Evolutionary conservation across 2,113 vertebrate species (phyloP), one percentile per base, ranked within the genome.

Genomic region (Salvator merianae): DNA sequence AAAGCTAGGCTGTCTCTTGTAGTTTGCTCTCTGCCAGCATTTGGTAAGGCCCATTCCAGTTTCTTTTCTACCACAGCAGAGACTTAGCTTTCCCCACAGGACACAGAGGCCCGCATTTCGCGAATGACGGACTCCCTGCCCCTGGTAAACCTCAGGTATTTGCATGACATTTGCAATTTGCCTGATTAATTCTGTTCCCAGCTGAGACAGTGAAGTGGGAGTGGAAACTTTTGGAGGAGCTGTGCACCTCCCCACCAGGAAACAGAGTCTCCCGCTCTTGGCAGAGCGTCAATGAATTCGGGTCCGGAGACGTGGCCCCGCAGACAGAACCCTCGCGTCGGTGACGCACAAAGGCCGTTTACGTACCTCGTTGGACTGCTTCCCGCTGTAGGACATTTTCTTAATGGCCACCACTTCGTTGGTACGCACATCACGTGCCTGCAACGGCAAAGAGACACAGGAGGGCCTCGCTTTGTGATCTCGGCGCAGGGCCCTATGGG

Each of bases 371-470:
- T 95, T 99, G 88, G 98, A 99, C 91, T 99, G 99, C 93, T 99
- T 99, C 90, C 99, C 99, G 94, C 97, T 99, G 59, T 99, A 99
- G 43, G 99, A 99, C 99, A 99, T 99, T 95, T 99, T 99, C 96
- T 99, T 99, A 95, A 99, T 99, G 94, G 99, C 99, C 96, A 99
- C 98, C 96, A 99, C 99, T 95, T 99, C 99, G 88, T 98, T 98
- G 94, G 98, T 98, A 93, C 97, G 98, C 87, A 97, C 97, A 96
- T 99, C 97, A 91, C 97, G 97, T 95, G 99, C 99, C 99, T 99
- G 94, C 20, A 89, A 94, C 3, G 8, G 0, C 8, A 87, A 65
- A 86, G 87, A 90, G 13, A 88, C 0, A 0, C 71, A n/a, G n/a
- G n/a, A n/a, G n/a, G n/a, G n/a, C n/a, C n/a, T n/a, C n/a, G n/a